These are phyloP conservation scores for Campoletis sonorensis DNA, from an alignment of 1,140 invertebrate species.

Conservation along the genomic window DNA sequence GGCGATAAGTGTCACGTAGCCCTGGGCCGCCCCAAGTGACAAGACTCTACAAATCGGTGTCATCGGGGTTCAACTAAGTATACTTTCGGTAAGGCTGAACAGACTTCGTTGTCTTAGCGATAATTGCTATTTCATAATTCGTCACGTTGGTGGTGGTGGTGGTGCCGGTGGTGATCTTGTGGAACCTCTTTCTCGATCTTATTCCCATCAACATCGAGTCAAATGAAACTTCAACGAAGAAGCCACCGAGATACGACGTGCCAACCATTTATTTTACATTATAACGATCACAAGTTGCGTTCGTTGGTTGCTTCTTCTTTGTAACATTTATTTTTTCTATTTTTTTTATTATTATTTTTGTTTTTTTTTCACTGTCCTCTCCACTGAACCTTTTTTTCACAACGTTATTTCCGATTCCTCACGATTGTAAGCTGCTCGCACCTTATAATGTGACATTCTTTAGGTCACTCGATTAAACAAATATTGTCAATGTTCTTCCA, in stretches of 20 bases:
- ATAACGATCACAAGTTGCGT: background rate
- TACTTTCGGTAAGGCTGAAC: conserved; percentile 55
- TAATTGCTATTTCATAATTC: no score
- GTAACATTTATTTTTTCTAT: no score
- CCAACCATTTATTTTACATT: conserved; percentile 4
- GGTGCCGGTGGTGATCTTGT: background rate
- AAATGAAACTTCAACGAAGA: no score
- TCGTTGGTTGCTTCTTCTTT: background rate
- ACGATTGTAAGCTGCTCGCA: background rate
- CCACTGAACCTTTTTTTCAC: no score
- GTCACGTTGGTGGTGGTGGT: no score
- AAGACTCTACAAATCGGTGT: conserved; percentile 72
- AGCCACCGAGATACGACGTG: conserved; percentile 1
- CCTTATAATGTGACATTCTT: background rate
- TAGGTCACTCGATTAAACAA: background rate
- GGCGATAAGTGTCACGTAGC: conserved; percentile 81
- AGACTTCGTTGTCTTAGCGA: conserved; percentile 32
- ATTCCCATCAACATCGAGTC: background rate
- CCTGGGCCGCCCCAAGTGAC: conserved; percentile 75
- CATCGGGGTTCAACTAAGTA: conserved; percentile 72
- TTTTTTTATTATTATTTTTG: no score
- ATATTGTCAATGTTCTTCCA: conserved; percentile 31
- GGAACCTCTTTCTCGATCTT: background rate
- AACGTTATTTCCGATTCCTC: no score
- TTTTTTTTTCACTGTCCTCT: no score